Evolutionary conservation across 2,888 invertebrate species (phyloP).

Genomic region (Drosophila dives): DNA sequence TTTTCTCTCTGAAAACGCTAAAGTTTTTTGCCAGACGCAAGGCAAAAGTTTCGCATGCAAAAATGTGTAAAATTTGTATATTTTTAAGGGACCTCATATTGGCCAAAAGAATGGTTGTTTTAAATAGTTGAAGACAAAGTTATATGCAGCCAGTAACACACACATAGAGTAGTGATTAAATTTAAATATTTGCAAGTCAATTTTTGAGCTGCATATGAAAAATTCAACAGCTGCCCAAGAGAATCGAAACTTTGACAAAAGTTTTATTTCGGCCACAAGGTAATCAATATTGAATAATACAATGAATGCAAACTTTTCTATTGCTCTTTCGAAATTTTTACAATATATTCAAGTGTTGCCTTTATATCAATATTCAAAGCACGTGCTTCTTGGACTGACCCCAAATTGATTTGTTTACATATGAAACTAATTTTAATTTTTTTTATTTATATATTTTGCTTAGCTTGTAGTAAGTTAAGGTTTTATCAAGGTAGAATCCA

Average conservation of each 20-base stretch:
- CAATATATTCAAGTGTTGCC: constrained; percentile 8
- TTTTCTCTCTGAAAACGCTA: neutral
- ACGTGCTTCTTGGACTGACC: neutral
- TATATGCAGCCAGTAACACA: constrained; percentile 10
- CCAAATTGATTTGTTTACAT: constrained; percentile 10
- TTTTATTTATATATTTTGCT: constrained; percentile 36
- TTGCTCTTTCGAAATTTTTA: constrained; percentile 4
- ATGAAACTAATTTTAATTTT: constrained; percentile 28
- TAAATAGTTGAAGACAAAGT: constrained; percentile 4
- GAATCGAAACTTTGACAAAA: constrained; percentile 18
- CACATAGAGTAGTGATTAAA: neutral
- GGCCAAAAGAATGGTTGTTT: neutral
- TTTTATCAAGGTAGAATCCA: constrained; percentile 32
- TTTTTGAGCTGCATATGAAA: constrained; percentile 10
- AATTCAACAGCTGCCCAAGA: constrained; percentile 16
- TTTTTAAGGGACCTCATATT: neutral
- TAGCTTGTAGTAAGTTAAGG: neutral
- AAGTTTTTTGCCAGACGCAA: neutral
- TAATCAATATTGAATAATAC: constrained; percentile 14
- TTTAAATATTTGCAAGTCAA: constrained; percentile 12
- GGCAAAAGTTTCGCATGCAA: neutral
- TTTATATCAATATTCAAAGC: neutral
- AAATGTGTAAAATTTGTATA: neutral
- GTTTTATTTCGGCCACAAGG: constrained; percentile 6
- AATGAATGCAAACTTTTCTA: neutral